phyloP scores from a whole-genome alignment of 2,797 vertebrate genomes.

The Sebastes dallii region DNA sequence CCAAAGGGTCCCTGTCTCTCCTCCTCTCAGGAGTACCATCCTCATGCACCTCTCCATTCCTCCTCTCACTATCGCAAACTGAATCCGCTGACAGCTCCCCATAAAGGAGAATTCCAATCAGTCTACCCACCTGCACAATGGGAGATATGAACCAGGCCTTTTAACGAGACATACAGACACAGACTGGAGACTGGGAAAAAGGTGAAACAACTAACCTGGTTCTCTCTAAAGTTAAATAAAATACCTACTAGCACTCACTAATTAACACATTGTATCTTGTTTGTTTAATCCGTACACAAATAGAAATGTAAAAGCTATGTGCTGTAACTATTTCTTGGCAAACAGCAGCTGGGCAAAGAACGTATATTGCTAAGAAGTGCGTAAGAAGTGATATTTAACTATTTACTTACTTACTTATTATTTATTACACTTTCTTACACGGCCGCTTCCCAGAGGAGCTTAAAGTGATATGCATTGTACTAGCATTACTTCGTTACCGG shows the following conservation, averaged over 20 bases:
- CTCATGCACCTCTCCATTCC: conserved; percentile 33
- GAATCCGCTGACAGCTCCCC: conserved; percentile 50
- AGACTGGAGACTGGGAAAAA: not conserved
- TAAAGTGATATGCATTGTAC: not conserved
- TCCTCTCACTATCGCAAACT: conserved; percentile 46
- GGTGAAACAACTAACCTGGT: not conserved
- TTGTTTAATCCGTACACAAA: not conserved
- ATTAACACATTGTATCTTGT: not conserved
- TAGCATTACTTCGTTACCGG: not conserved
- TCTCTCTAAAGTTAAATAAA: not conserved
- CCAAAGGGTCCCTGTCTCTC: conserved; percentile 12
- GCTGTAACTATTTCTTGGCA: no score
- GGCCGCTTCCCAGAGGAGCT: no score
- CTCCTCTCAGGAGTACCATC: conserved; percentile 27
- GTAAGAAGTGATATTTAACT: no score
- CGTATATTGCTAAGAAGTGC: no score
- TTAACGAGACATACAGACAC: conserved; percentile 38
- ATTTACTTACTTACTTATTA: no score
- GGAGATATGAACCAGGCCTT: conserved; percentile 45
- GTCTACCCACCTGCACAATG: conserved; percentile 53
- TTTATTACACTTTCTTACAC: no score
- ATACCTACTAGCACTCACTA: not conserved
- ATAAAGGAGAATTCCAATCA: conserved; percentile 66
- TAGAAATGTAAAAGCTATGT: not conserved
- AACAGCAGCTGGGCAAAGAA: no score